Percentiles rank a stretch among this genome's conserved stretches.
These are phyloP conservation scores for Hozukius guyotensis DNA, from an alignment of 2,797 vertebrate genomes.

Conservation along the genomic window DNA sequence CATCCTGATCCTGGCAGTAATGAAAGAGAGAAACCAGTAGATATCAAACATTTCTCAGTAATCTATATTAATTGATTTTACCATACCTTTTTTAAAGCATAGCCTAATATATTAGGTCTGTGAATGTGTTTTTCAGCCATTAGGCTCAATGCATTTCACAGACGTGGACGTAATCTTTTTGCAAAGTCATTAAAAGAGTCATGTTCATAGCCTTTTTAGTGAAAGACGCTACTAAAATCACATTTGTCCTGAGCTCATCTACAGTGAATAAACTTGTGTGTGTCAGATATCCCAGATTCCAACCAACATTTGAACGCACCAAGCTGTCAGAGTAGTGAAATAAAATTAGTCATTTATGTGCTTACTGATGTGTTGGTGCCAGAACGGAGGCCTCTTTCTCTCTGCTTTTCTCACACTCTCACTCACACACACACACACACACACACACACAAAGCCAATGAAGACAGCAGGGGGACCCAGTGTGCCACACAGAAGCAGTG, in stretches of 20 bases:
- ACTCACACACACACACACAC: conserved; percentile 16
- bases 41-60: not conserved
- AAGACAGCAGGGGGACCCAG: conserved; percentile 58
- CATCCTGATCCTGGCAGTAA: not conserved
- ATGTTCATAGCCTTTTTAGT: not conserved
- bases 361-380: not conserved
- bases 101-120: too few relatives aligned
- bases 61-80: not conserved
- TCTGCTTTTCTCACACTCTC: conserved; percentile 1
- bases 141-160: too few relatives aligned
- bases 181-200: not conserved
- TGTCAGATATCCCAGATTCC: not conserved
- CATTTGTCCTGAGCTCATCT: not conserved
- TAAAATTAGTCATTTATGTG: not conserved
- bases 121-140: too few relatives aligned
- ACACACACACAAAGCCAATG: conserved; percentile 17
- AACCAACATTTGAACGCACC: not conserved
- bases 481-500: conserved; percentile 26
- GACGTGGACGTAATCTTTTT: not conserved
- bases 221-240: not conserved
- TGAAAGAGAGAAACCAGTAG: not conserved
- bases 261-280: not conserved
- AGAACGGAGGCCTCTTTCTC: not conserved
- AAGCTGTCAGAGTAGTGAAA: not conserved
- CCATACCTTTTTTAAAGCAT: too few relatives aligned